Conservation (phyloP, 2,797 vertebrate species). For the Argya squamiceps region DNA sequence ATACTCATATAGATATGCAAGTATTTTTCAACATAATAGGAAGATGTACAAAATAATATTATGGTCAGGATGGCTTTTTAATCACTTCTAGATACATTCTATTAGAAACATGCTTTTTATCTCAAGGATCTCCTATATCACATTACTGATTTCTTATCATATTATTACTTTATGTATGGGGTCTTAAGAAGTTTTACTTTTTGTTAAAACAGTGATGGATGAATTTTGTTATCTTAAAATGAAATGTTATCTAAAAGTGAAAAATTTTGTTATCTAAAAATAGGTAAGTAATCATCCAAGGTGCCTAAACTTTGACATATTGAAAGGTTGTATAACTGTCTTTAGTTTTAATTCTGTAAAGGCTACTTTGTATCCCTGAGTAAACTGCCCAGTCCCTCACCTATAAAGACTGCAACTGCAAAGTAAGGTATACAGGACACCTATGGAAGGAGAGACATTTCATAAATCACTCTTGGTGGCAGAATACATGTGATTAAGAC, state of each 20-base stretch:
- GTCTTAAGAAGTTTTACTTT: not conserved
- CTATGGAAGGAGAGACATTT: not conserved
- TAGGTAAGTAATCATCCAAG: not conserved
- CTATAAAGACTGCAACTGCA: not conserved
- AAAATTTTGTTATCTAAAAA: not conserved
- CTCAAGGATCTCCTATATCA: not conserved
- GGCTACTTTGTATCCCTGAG: not conserved
- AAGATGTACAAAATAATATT: not conserved
- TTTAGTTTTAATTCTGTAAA: not conserved
- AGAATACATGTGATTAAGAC: not conserved
- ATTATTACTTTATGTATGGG: not conserved
- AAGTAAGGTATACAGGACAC: not conserved
- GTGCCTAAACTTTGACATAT: not conserved
- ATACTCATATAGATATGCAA: not conserved
- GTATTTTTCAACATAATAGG: not conserved
- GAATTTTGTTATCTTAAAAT: not conserved
- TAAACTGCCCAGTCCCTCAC: not conserved
- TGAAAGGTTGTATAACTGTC: not conserved
- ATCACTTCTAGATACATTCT: not conserved
- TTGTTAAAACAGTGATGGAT: not conserved
- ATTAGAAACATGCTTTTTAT: not conserved
- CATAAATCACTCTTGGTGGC: not conserved
- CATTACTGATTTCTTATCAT: not conserved
- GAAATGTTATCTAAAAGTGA: not conserved
- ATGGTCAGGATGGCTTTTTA: not conserved